Evolutionary conservation across 2,113 vertebrate genomes (phyloP).

Genomic region (Hoplias malabaricus): DNA sequence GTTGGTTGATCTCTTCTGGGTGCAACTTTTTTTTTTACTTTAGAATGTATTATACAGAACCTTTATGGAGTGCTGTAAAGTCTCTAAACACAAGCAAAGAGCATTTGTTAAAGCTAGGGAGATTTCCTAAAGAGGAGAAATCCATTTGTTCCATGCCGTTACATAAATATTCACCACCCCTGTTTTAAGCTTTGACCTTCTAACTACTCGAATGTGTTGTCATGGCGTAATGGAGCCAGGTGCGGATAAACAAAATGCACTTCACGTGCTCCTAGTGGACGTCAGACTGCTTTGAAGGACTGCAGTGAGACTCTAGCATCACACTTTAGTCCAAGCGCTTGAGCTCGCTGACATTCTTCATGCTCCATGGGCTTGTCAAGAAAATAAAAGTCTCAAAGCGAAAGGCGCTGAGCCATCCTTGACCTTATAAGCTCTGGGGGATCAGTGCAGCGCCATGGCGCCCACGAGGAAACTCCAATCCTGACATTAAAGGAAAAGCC

Average conservation of each 20-base stretch:
- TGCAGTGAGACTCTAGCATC: constrained; percentile 6
- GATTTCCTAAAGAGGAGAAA: too few species aligned
- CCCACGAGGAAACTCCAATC: constrained; percentile 20
- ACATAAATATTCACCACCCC: not conserved
- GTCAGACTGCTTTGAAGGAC: constrained; percentile 1
- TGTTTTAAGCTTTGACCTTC: not conserved
- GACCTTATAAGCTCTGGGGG: constrained; percentile 41
- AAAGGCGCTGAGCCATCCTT: constrained; percentile 25
- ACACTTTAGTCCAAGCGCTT: constrained; percentile 23
- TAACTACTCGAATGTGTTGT: not conserved
- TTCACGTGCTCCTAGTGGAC: not conserved
- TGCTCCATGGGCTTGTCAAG: constrained; percentile 36
- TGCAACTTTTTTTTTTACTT: too few species aligned
- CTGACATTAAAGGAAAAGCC: constrained; percentile 30
- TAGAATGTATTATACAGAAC: too few species aligned
- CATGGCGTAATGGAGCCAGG: not conserved
- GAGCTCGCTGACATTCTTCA: constrained; percentile 34
- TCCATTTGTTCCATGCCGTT: too few species aligned
- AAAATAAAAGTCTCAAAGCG: constrained; percentile 37
- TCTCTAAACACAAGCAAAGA: too few species aligned
- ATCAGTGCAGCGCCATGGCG: constrained; percentile 28
- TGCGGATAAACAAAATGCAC: constrained; percentile 3
- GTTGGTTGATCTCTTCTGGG: too few species aligned
- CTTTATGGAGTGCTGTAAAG: too few species aligned
- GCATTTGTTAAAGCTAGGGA: too few species aligned